Evolutionary conservation across 2,797 vertebrate species (phyloP).

Genomic region (Meriones psammophilus): DNA sequence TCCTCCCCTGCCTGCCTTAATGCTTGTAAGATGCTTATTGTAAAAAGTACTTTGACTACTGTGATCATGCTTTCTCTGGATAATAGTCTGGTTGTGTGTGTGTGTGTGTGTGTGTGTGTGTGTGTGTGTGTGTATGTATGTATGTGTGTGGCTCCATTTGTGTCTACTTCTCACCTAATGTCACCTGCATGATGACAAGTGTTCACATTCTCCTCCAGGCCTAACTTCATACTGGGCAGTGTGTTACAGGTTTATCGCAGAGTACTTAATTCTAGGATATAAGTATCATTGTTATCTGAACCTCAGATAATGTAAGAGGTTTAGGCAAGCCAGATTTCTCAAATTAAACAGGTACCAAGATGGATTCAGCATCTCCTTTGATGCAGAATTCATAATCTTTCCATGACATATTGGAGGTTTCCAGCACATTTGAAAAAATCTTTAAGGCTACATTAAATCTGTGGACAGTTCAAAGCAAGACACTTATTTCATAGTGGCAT

Average conservation of each 20-base stretch:
- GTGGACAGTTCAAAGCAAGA: slow-evolving; percentile 50
- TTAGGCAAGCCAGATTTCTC: not conserved
- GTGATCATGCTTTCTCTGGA: not conserved
- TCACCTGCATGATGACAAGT: not conserved
- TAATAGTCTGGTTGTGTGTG: not conserved
- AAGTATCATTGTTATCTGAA: slow-evolving; percentile 21
- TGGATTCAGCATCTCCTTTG: not conserved
- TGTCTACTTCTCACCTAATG: not conserved
- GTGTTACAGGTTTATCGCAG: not conserved
- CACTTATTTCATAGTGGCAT: not conserved
- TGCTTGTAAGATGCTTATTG: not conserved
- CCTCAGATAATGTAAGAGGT: not conserved
- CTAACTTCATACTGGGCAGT: not conserved
- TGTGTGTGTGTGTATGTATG: not conserved
- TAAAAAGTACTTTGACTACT: not conserved
- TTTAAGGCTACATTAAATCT: slow-evolving; percentile 43
- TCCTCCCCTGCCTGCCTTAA: not conserved
- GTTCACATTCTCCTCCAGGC: not conserved
- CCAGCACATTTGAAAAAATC: not conserved
- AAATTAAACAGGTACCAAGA: slow-evolving; percentile 21
- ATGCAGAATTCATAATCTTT: slow-evolving; percentile 4
- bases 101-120: not conserved
- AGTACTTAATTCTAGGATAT: not conserved
- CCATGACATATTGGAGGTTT: not conserved
- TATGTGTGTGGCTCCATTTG: not conserved